Evolutionary conservation across 2,113 vertebrate genomes (phyloP), one percentile per base, ranked within the genome.

Genomic region (Elgaria multicarinata): DNA sequence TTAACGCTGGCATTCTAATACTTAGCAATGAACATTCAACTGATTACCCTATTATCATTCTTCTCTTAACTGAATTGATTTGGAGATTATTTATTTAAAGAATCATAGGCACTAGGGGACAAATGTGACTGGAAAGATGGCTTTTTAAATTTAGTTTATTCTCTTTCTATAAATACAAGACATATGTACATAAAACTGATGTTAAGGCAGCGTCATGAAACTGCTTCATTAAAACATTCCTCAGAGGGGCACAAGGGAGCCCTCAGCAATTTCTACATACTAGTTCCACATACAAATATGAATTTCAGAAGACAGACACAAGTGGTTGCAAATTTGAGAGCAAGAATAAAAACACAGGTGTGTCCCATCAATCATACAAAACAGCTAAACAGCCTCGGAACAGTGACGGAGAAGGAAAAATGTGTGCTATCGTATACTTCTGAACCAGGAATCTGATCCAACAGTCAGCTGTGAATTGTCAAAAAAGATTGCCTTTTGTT

Each of bases 401-500:
- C 33, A 0, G 46, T 24, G 72, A 83, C 62, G 39, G 31, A 22
- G 33, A 31, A 74, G 81, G 31, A 42, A 69, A 90, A 86, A 89
- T 0, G 81, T 90, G 69, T 2, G 5, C 26, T 80, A 80, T 75
- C 62, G 83, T 92, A 85, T 83, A 66, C 89, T 95, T 89, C 75
- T 90, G 87, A 96, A 95, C 89, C 72, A 87, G 26, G 91, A 91
- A 91, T 94, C 95, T 92, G 95, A 87, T 87, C 95, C 95, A 85
- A 72, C 28, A 87, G 91, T 89, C 64, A 74, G 92, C 89, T 87
- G 85, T 53, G 95, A 85, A 58, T 85, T 92, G 53, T 18, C 85
- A 91, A 88, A 94, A 28, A 92, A 96, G 4, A 66, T 39, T 88
- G 92, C 92, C n/a, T 96, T 97, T 88, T 97, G 95, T 50, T 96